A percentile compares a stretch with the other conserved stretches of the same genome.
Conservation (phyloP, 2,113 vertebrate species). For the Erinaceus europaeus region DNA sequence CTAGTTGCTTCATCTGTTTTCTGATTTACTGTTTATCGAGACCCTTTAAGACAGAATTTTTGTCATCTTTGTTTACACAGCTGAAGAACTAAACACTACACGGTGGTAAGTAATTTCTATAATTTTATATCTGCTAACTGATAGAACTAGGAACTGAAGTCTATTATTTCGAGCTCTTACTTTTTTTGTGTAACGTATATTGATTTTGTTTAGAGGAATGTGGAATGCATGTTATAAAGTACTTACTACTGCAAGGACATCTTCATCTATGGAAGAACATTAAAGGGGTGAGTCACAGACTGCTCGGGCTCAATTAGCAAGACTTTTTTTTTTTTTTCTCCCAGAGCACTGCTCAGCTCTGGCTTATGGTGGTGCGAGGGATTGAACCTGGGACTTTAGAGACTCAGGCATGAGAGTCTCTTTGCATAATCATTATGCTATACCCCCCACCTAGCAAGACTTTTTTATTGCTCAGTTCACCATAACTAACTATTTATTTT, state of each 20-base stretch:
- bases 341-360: no score
- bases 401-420: no score
- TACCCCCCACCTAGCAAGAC: no score
- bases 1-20: neutral
- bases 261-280: conserved; percentile 22
- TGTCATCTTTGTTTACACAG: neutral
- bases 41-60: neutral
- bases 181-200: neutral
- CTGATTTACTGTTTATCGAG: neutral
- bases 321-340: no score
- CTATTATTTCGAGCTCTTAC: neutral
- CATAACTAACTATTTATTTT: conserved; percentile 46
- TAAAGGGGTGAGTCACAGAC: conserved; percentile 15
- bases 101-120: neutral
- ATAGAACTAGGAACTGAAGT: neutral
- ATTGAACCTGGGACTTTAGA: no score
- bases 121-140: neutral
- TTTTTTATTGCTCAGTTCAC: neutral
- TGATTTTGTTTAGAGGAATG: conserved; percentile 11
- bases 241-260: neutral
- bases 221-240: neutral
- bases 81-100: neutral
- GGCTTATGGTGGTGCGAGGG: no score
- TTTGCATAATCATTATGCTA: no score
- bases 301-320: neutral